Percentiles rank a stretch among this genome's conserved stretches.
These are phyloP conservation scores for Takifugu rubripes DNA, from an alignment of 2,797 vertebrate genomes.

Conservation along the genomic window DNA sequence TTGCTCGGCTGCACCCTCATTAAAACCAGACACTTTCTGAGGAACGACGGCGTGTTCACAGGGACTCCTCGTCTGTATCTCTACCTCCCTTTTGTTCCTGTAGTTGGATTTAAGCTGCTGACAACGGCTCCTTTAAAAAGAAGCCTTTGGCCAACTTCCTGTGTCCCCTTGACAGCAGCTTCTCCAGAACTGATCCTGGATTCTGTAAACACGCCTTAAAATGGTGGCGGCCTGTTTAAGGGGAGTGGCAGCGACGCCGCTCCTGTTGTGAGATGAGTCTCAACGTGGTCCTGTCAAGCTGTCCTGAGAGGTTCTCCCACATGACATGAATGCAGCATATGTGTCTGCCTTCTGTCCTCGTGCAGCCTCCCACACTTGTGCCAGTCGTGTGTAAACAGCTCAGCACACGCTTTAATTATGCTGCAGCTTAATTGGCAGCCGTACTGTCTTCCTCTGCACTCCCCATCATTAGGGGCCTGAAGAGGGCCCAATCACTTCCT, in stretches of 20 bases:
- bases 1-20: no score
- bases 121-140: not conserved
- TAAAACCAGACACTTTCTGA: no score
- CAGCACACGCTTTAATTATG: conserved; percentile 36
- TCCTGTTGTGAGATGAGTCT: not conserved
- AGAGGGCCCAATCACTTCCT: conserved; percentile 22
- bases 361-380: conserved; percentile 33
- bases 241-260: no score
- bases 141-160: not conserved
- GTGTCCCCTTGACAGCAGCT: not conserved
- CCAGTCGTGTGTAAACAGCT: conserved; percentile 45
- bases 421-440: conserved; percentile 45
- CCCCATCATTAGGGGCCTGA: conserved; percentile 28
- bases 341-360: conserved; percentile 26
- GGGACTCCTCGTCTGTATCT: no score
- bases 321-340: conserved; percentile 36
- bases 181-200: not conserved
- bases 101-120: not conserved
- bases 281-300: not conserved
- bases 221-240: not conserved
- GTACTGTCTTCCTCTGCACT: conserved; percentile 37
- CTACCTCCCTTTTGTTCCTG: not conserved
- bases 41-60: no score
- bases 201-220: no score
- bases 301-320: conserved; percentile 4